Conservation (phyloP, 2,888 invertebrate species). For the Didymodactylos carnosus region DNA sequence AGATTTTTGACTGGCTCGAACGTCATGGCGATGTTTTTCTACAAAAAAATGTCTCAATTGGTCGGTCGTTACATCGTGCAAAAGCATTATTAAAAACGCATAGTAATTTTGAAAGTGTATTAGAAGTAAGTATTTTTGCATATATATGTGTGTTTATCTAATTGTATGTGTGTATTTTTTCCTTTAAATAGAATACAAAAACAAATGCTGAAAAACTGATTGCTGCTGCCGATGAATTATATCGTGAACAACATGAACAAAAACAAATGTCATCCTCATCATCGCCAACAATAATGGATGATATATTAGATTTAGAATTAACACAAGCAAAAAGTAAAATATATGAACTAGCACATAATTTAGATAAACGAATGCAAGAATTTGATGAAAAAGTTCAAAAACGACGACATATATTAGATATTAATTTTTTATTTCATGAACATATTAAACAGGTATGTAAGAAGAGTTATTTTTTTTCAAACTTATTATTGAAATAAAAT, state of each 20-base stretch:
- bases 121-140: constrained; percentile 50
- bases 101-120: constrained; percentile 92
- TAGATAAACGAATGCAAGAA: constrained; percentile 75
- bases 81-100: constrained; percentile 90
- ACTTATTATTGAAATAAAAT: not conserved
- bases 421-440: constrained; percentile 79
- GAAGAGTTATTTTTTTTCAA: too few relatives aligned
- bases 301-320: constrained; percentile 74
- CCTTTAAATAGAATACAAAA: constrained; percentile 61
- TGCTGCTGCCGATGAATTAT: constrained; percentile 79
- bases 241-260: constrained; percentile 9
- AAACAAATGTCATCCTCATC: constrained; percentile 82
- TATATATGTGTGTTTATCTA: too few relatives aligned
- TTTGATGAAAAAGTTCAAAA: constrained; percentile 81
- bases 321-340: constrained; percentile 81
- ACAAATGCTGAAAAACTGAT: constrained; percentile 90
- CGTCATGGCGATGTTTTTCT: constrained; percentile 93
- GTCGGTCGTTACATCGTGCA: constrained; percentile 71
- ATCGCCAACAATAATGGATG: constrained; percentile 75
- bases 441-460: constrained; percentile 38
- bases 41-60: constrained; percentile 66
- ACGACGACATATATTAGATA: constrained; percentile 63
- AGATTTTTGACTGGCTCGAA: constrained; percentile 86
- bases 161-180: constrained; percentile 16
- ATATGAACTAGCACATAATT: constrained; percentile 70